A percentile compares a stretch with the other conserved stretches of the same genome.
These are phyloP conservation scores for Oreochromis aureus DNA, from an alignment of 2,113 vertebrate genomes.

Conservation along the genomic window DNA sequence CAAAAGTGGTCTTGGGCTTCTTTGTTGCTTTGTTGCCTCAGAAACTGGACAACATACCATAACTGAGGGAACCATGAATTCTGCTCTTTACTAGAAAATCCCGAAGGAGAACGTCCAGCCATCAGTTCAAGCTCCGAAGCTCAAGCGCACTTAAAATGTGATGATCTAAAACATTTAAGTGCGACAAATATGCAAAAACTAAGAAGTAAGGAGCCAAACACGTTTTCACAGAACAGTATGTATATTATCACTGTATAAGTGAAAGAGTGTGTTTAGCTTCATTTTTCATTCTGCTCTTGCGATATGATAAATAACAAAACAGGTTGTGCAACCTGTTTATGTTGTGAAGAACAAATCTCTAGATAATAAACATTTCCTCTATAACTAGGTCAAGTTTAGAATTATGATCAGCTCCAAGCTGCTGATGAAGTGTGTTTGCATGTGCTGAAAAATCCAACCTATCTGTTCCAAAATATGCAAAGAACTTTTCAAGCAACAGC, in stretches of 20 bases:
- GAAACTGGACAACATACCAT: not conserved
- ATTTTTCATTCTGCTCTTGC: not conserved
- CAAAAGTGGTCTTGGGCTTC: not conserved
- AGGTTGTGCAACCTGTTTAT: not conserved
- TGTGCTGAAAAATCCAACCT: not conserved
- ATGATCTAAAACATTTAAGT: not conserved
- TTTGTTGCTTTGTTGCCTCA: not conserved
- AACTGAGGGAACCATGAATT: rapidly evolving
- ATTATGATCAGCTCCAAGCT: not conserved
- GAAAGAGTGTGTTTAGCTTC: not conserved
- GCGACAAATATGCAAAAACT: not conserved
- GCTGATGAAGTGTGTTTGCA: not conserved
- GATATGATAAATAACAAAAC: not conserved
- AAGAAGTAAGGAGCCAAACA: not conserved
- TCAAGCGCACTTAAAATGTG: not conserved
- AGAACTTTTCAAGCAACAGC: not conserved
- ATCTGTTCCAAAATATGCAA: not conserved
- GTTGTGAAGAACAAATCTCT: not conserved
- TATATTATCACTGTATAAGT: not conserved
- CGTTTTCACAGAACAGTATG: not conserved
- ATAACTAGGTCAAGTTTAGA: slow-evolving; percentile 1
- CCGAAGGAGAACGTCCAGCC: not conserved
- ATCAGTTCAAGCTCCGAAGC: rapidly evolving
- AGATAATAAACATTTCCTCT: not conserved
- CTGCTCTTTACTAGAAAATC: rapidly evolving